Percentiles rank a stretch among this genome's conserved stretches.
Conservation (phyloP, 2,888 invertebrate species). For the Pyrochroa serraticornis region DNA sequence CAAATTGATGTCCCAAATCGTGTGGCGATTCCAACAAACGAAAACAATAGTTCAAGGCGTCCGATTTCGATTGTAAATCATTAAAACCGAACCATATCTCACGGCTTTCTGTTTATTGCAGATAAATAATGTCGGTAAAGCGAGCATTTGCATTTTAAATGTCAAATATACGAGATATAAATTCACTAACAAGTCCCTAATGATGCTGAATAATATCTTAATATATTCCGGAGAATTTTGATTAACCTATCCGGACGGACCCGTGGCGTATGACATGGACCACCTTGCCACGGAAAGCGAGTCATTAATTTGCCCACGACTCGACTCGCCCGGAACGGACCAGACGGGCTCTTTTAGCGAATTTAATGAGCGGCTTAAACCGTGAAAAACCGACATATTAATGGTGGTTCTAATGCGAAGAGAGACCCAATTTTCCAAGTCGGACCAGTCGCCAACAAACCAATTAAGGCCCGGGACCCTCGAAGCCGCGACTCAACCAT, state of each 20-base stretch:
- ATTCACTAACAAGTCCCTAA: slow-evolving; percentile 12
- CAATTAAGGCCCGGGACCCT: no score
- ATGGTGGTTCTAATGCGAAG: background rate
- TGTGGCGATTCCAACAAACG: no score
- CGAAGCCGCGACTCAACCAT: no score
- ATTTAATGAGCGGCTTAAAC: no score
- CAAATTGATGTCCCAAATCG: background rate
- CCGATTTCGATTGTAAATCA: background rate
- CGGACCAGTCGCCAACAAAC: background rate
- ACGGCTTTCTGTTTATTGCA: no score
- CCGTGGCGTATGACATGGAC: slow-evolving; percentile 4
- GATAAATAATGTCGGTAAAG: no score
- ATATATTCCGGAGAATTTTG: slow-evolving; percentile 1
- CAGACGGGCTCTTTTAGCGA: no score
- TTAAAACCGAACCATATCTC: no score
- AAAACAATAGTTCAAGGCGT: slow-evolving; percentile 10
- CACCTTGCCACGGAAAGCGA: slow-evolving; percentile 4
- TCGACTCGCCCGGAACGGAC: background rate
- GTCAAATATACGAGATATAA: slow-evolving; percentile 18
- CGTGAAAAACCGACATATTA: no score
- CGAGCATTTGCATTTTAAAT: slow-evolving; percentile 10
- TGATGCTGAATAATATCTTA: slow-evolving; percentile 9
- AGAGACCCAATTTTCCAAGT: background rate
- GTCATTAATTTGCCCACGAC: slow-evolving; percentile 15
- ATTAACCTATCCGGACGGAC: slow-evolving; percentile 1